phyloP scores from a whole-genome alignment of 2,113 vertebrate species.

The Gasterosteus aculeatus region DNA sequence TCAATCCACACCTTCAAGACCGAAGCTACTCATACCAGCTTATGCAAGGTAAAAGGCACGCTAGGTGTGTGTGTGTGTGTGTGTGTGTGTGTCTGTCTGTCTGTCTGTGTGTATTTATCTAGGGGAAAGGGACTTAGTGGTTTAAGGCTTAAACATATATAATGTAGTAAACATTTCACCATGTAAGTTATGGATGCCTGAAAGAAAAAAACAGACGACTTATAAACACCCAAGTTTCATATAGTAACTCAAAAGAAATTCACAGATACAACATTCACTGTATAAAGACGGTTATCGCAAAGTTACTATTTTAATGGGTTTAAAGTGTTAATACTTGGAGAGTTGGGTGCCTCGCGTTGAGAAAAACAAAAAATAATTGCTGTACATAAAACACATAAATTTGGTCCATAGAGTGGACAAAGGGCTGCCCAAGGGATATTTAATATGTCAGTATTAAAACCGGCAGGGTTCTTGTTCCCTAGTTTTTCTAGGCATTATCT shows the following conservation, averaged over 20 bases:
- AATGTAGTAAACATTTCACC: constrained; percentile 36
- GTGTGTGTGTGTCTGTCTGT: constrained; percentile 25
- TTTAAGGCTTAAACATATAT: constrained; percentile 21
- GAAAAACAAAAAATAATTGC: constrained; percentile 13
- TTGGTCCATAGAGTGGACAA: constrained; percentile 1
- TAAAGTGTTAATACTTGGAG: constrained; percentile 14
- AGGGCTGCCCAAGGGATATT: constrained; percentile 5
- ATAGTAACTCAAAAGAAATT: constrained; percentile 10
- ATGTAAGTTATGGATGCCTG: constrained; percentile 14
- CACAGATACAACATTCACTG: constrained; percentile 16
- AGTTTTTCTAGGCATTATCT: not conserved
- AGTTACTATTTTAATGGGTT: not conserved
- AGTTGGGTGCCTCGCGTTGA: constrained; percentile 21
- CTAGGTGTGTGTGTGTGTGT: constrained; percentile 14
- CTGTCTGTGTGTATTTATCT: constrained; percentile 9
- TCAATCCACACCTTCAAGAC: constrained; percentile 36
- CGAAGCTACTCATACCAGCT: constrained; percentile 34
- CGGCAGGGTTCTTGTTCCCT: not conserved
- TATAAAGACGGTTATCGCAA: constrained; percentile 18
- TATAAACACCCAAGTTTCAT: constrained; percentile 17
- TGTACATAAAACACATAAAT: constrained; percentile 35
- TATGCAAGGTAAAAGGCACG: constrained; percentile 36
- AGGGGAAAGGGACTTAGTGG: constrained; percentile 1
- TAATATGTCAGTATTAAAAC: constrained; percentile 1
- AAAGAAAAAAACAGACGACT: constrained; percentile 10